A percentile compares a stretch with the other conserved stretches of the same genome.
Evolutionary conservation across 92 coral and sea anemone genomes (phyloP).

Genomic region (Hydrozoanthus gracilis): DNA sequence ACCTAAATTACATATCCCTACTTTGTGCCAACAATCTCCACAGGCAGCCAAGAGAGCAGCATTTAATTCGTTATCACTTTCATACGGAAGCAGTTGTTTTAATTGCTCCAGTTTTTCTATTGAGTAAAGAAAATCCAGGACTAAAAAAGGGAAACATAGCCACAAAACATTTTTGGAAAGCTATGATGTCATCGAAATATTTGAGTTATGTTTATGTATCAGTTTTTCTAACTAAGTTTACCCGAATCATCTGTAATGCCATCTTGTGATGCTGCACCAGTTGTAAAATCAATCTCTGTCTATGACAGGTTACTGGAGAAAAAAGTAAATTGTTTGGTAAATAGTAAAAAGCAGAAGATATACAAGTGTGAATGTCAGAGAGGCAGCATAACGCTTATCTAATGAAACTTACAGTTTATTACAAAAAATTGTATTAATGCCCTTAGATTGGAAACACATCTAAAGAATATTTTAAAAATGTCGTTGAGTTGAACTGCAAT

Average conservation of each 20-base stretch:
- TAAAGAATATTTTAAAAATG: background rate
- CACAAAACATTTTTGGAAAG: background rate
- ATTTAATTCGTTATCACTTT: background rate
- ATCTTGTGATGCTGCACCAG: background rate
- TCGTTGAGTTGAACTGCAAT: background rate
- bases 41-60: slow-evolving; percentile 12
- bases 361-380: background rate
- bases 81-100: slow-evolving; percentile 4
- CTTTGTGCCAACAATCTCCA: slow-evolving; percentile 11
- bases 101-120: slow-evolving; percentile 16
- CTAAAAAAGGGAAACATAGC: background rate
- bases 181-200: background rate
- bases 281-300: background rate
- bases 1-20: too few species aligned
- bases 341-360: too few species aligned
- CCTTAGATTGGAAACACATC: background rate
- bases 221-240: background rate
- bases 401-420: background rate
- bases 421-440: background rate
- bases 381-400: background rate
- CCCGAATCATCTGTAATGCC: background rate
- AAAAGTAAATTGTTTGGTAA: background rate
- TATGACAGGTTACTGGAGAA: background rate
- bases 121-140: background rate
- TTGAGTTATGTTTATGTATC: background rate